Base-by-base conservation (phyloP, 2,113 vertebrate genomes). In the Theristicus caerulescens region DNA sequence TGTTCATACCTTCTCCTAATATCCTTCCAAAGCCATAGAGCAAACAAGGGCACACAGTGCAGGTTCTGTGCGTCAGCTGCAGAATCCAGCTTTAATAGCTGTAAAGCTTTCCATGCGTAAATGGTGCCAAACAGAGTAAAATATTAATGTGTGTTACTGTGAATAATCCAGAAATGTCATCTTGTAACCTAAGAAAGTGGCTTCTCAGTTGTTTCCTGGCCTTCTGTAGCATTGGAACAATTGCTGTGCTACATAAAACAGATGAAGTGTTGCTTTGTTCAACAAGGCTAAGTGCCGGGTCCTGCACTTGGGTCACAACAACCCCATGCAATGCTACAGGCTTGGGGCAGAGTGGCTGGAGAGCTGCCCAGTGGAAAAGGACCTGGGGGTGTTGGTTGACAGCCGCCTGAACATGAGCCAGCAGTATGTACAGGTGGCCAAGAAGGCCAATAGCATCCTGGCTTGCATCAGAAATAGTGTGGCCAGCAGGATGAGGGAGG, bases 91-190 rank as follows among this genome's bases (percentile, higher is more conserved):
- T 79, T 72, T 70, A 81, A 86, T 61, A 92, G 49, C 27, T 59
- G 12, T 47, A 81, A 90, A 90, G 90, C 13, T 90, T 94, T 94
- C 85, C 76, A 44, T 78, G n/a, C 1, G 0, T 79, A 88, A 86
- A 44, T 42, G 25, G 31, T 79, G 57, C 72, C 90, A 92, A 90
- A 40, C 25, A 59, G 67, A 92, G 44, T 91, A 91, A 94, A 96
- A 95, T 94, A 82, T 84, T 96, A 74, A 88, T 95, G 31, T 61
- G 26, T 72, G 31, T 83, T 92, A 40, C 86, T 91, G 40, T 92
- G 92, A 93, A 82, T 82, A 88, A 91, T 96, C 85, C 72, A 86
- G 80, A 96, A 95, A 82, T 67, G 76, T 86, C 65, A 93, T 91
- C 54, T 64, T 72, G 61, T 52, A 79, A 92, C 61, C 65, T 52